These are phyloP conservation scores for Pycnonotus jocosus DNA, from an alignment of 2,113 vertebrate genomes.

Conservation along the genomic window DNA sequence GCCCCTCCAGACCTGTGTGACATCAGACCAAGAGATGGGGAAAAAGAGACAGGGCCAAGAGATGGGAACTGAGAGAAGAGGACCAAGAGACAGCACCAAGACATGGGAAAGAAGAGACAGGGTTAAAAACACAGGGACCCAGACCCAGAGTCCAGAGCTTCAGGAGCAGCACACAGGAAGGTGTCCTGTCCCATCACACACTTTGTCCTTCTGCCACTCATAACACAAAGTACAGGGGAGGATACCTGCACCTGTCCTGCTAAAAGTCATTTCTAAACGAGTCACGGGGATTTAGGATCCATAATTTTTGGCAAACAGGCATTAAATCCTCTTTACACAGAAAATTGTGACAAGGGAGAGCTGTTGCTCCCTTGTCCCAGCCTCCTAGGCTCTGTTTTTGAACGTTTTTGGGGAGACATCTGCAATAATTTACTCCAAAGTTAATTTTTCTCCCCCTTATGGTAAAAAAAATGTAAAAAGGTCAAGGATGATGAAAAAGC, in stretches of 20 bases:
- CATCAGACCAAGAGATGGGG: no score
- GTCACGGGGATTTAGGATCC: neutral
- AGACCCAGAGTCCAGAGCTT: neutral
- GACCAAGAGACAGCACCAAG: accelerated
- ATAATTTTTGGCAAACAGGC: neutral
- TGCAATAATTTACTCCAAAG: neutral
- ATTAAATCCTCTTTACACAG: neutral
- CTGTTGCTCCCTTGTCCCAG: neutral
- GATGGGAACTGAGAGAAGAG: neutral
- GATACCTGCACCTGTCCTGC: accelerated
- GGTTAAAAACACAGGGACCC: no score
- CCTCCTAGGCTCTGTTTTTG: neutral
- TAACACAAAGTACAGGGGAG: neutral
- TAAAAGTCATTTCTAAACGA: neutral
- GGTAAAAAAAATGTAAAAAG: slow-evolving; percentile 3
- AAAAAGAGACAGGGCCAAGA: neutral
- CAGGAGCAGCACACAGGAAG: neutral
- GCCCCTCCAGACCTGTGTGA: neutral
- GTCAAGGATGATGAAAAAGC: slow-evolving; percentile 61
- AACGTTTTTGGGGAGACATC: neutral
- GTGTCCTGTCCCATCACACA: neutral
- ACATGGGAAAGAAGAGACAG: accelerated
- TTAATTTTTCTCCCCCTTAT: neutral
- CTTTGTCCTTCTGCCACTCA: neutral
- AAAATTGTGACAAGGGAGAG: neutral